Base-by-base conservation (phyloP, 2,113 vertebrate genomes). In the Myrmecobius fasciatus region DNA sequence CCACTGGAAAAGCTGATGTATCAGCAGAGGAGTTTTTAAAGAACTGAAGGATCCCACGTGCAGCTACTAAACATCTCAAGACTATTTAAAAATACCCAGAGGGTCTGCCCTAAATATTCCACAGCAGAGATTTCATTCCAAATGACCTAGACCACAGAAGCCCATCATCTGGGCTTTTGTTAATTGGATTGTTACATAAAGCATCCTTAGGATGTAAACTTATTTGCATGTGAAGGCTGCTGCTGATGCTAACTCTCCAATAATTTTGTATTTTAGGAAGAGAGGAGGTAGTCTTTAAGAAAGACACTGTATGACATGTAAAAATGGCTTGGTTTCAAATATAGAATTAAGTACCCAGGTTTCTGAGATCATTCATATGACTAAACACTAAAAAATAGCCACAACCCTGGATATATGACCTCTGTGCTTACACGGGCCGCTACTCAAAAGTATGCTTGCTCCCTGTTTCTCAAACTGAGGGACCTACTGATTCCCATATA, bases 31-130 rank as follows among this genome's bases (percentile, higher is more conserved):
- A 75, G 60, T 10, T 75, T 67, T 75, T 75, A 75, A 75, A n/a
- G 36, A 83, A 83, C 47, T 49, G 26, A 49, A 90, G 89, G 22
- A 51, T 48, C 46, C 48, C 46, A 90, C 49, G 47, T 31, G 10
- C 26, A 48, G 89, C 89, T 51, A 90, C 47, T 49, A 31, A 48
- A 90, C 89, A 48, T 49, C 47, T 49, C 25, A 49, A 25, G 47
- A 26, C 46, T 51, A 90, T 90, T 90, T 90, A 90, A 90, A 83
- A 90, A 90, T 49, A 47, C 89, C 89, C 48, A 90, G 11, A 90
- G 28, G 46, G 47, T 90, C 28, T 47, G 89, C 25, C 46, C 89
- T 51, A 90, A 90, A 90, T 90, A 90, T 90, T 83, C n/a, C 20
- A 43, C 67, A 43, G n/a, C 47, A 49, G 47, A 90, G 25, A 90